A percentile compares a stretch with the other conserved stretches of the same genome.
phyloP scores from a whole-genome alignment of 2,797 vertebrate genomes.

The Margarornis squamiger region DNA sequence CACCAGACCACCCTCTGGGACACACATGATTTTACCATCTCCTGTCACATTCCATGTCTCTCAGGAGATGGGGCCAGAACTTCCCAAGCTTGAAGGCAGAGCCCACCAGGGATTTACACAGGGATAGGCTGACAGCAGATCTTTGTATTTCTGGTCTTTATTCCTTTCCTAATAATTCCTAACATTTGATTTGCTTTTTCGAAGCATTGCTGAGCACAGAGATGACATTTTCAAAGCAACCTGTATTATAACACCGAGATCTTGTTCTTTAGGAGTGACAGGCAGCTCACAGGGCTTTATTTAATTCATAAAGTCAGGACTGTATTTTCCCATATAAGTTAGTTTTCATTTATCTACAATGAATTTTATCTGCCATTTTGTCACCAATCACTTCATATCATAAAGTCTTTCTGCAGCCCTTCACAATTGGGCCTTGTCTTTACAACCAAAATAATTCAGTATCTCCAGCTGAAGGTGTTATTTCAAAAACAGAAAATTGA shows the following conservation, averaged over 20 bases:
- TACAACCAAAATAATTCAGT: not conserved
- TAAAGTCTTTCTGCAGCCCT: not conserved
- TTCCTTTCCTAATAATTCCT: conserved; percentile 16
- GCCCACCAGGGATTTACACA: not conserved
- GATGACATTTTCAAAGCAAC: conserved; percentile 49
- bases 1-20: not conserved
- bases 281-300: not conserved
- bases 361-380: conserved; percentile 29
- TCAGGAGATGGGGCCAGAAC: not conserved
- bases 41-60: not conserved
- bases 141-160: not conserved
- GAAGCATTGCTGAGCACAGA: not conserved
- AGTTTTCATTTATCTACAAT: not conserved
- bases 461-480: not conserved
- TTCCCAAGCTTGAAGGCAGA: not conserved
- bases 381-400: not conserved
- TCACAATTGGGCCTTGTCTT: not conserved
- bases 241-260: conserved; percentile 15
- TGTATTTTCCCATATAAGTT: not conserved
- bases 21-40: accelerated
- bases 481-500: not conserved
- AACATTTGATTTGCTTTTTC: conserved; percentile 28
- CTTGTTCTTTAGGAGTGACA: conserved; percentile 41
- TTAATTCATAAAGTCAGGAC: conserved; percentile 34
- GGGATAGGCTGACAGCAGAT: not conserved